Percentiles rank a stretch among this genome's conserved stretches.
Evolutionary conservation across 2,888 invertebrate species (phyloP).

Genomic region (Synanthedon myopaeformis): DNA sequence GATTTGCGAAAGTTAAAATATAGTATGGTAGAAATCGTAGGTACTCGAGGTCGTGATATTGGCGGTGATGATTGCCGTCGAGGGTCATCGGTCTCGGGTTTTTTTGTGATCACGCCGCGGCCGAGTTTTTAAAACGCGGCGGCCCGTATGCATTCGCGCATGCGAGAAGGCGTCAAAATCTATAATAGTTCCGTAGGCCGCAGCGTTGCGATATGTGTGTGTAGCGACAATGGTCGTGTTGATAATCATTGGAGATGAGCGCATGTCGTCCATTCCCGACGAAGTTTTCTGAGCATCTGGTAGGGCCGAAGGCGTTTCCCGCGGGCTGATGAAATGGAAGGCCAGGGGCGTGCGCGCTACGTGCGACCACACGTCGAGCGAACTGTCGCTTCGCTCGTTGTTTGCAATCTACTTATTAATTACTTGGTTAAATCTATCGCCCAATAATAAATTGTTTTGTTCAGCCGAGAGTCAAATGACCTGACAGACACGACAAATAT

Average conservation of each 20-base stretch:
- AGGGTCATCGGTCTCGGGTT: slow-evolving; percentile 53
- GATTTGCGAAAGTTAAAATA: slow-evolving; percentile 49
- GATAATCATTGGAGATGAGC: slow-evolving; percentile 28
- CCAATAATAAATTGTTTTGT: slow-evolving; percentile 31
- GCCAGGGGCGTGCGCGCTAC: slow-evolving; percentile 54
- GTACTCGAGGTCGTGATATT: slow-evolving; percentile 19
- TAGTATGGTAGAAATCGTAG: slow-evolving; percentile 24
- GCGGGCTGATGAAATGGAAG: slow-evolving; percentile 43
- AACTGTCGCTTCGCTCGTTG: slow-evolving; percentile 19
- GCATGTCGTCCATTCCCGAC: neutral
- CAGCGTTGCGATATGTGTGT: slow-evolving; percentile 41
- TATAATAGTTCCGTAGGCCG: slow-evolving; percentile 60
- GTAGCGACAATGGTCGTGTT: slow-evolving; percentile 35
- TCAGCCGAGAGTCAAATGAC: slow-evolving; percentile 4
- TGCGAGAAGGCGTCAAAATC: slow-evolving; percentile 68
- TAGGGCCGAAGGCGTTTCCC: slow-evolving; percentile 57
- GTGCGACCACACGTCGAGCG: slow-evolving; percentile 46
- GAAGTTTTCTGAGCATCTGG: slow-evolving; percentile 14
- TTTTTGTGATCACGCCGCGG: slow-evolving; percentile 59
- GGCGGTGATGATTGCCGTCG: slow-evolving; percentile 29
- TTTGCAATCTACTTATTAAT: slow-evolving; percentile 47
- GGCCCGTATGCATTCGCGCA: slow-evolving; percentile 66
- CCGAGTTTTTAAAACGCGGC: slow-evolving; percentile 64
- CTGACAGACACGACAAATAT: slow-evolving; percentile 14
- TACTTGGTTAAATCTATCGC: slow-evolving; percentile 46